A percentile compares a stretch with the other conserved stretches of the same genome.
Evolutionary conservation across 2,797 vertebrate species (phyloP).

Genomic region (Tokudaia muenninki): DNA sequence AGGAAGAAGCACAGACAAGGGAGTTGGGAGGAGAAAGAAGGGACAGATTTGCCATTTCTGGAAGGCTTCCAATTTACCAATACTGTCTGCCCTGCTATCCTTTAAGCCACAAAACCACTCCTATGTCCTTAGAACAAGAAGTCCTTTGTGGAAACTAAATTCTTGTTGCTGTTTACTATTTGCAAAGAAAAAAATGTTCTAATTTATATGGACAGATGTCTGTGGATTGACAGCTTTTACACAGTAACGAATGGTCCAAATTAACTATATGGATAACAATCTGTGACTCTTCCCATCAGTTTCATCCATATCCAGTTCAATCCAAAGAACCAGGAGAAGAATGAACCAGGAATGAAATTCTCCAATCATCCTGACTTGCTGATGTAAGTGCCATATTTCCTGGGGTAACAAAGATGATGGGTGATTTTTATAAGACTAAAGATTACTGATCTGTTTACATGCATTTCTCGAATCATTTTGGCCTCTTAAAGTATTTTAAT

Average conservation of each 20-base stretch:
- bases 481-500: constrained; percentile 28
- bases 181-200: background rate
- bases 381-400: background rate
- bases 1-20: background rate
- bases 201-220: background rate
- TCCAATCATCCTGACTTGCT: background rate
- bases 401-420: background rate
- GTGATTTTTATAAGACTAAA: constrained; percentile 49
- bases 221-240: background rate
- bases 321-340: background rate
- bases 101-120: background rate
- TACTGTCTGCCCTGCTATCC: background rate
- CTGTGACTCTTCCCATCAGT: background rate
- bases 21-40: fast-evolving
- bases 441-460: constrained; percentile 63
- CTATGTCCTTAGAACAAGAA: background rate
- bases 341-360: background rate
- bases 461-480: constrained; percentile 33
- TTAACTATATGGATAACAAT: background rate
- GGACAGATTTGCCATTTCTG: background rate
- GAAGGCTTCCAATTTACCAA: background rate
- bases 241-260: background rate
- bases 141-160: background rate
- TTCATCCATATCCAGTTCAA: background rate
- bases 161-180: background rate